A percentile compares a stretch with the other conserved stretches of the same genome.
Evolutionary conservation across 2,888 invertebrate genomes (phyloP).

Genomic region (Coleophora flavipennella): DNA sequence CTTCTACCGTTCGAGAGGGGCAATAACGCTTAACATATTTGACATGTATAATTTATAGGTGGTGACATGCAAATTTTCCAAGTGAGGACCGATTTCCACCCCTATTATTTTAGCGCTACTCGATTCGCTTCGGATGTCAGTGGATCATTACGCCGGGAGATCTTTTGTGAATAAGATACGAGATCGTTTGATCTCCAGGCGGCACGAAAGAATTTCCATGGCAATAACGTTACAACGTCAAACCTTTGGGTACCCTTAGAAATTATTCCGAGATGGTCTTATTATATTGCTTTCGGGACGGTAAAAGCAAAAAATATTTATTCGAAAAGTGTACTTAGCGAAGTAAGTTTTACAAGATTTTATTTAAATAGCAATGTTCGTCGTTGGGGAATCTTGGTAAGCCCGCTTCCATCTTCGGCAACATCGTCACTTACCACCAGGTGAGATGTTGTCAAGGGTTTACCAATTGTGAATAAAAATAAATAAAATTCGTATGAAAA

Average conservation of each 20-base stretch:
- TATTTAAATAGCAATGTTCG: too few relatives aligned
- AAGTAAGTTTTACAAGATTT: not conserved
- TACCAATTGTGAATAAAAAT: too few relatives aligned
- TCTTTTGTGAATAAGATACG: slow-evolving; percentile 47
- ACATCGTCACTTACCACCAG: too few relatives aligned
- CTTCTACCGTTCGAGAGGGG: slow-evolving; percentile 35
- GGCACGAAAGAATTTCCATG: slow-evolving; percentile 31
- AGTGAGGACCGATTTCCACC: slow-evolving; percentile 23
- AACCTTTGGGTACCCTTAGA: slow-evolving; percentile 15
- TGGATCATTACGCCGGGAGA: slow-evolving; percentile 33
- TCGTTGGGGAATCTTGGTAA: too few relatives aligned
- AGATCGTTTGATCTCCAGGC: slow-evolving; percentile 36
- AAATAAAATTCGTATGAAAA: too few relatives aligned
- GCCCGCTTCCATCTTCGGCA: too few relatives aligned
- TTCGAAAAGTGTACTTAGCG: not conserved
- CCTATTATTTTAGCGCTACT: slow-evolving; percentile 31
- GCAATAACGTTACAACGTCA: slow-evolving; percentile 27
- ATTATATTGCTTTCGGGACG: not conserved
- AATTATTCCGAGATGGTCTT: slow-evolving; percentile 13
- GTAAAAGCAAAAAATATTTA: not conserved
- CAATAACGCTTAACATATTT: slow-evolving; percentile 42
- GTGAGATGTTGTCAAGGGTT: too few relatives aligned
- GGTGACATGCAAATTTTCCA: slow-evolving; percentile 40
- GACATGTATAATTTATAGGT: slow-evolving; percentile 50
- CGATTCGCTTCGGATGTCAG: slow-evolving; percentile 29